Conservation (phyloP, 2,113 vertebrate genomes). For the Morone saxatilis region DNA sequence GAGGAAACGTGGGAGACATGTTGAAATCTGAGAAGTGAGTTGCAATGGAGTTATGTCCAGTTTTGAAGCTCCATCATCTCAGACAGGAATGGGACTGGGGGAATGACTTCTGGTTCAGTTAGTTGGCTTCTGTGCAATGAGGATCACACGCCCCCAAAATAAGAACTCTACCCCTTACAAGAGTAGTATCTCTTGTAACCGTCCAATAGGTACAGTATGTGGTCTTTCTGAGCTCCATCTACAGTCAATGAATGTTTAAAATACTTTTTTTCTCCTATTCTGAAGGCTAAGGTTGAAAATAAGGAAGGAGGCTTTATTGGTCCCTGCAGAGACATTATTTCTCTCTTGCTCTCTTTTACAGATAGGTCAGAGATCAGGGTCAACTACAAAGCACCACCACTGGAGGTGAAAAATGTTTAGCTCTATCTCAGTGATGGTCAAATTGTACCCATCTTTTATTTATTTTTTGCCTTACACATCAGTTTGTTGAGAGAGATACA, state of each 20-base stretch:
- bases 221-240: not conserved
- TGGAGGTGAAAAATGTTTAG: constrained; percentile 37
- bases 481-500: not conserved
- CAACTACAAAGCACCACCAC: constrained; percentile 44
- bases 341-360: constrained; percentile 5
- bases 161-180: not conserved
- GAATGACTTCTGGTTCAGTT: not conserved
- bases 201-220: not conserved
- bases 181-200: not conserved
- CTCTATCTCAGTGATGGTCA: not conserved
- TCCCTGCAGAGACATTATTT: constrained; percentile 31
- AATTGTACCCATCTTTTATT: not conserved
- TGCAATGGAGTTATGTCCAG: constrained; percentile 60
- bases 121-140: not conserved
- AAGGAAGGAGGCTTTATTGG: constrained; percentile 20
- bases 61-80: constrained; percentile 59
- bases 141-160: not conserved
- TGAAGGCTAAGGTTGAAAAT: not conserved
- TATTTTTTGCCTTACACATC: not conserved
- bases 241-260: not conserved
- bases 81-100: constrained; percentile 21
- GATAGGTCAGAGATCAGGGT: constrained; percentile 40
- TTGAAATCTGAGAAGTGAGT: constrained; percentile 73
- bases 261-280: not conserved
- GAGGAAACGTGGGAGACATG: constrained; percentile 67